Conservation (phyloP, 2,888 invertebrate species). For the Notodonta dromedarius region DNA sequence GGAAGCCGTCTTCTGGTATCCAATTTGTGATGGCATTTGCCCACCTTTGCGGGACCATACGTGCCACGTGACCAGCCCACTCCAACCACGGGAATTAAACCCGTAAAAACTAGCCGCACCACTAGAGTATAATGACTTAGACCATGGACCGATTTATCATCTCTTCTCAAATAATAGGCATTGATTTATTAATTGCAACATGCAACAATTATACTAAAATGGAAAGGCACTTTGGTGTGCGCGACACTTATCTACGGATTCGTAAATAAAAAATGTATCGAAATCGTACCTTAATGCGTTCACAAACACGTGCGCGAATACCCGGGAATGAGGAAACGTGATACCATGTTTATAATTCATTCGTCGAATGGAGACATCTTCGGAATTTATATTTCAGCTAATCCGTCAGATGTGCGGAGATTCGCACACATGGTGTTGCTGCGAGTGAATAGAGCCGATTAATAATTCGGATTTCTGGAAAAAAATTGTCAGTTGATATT, state of each 20-base stretch:
- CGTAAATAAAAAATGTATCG: slow-evolving; percentile 18
- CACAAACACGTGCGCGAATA: slow-evolving; percentile 29
- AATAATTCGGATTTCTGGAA: background rate
- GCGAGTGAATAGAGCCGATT: background rate
- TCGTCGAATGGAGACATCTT: slow-evolving; percentile 48
- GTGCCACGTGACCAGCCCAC: too few species aligned
- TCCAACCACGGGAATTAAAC: too few species aligned
- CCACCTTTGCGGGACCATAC: too few species aligned
- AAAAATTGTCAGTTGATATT: background rate
- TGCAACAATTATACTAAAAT: background rate
- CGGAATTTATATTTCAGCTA: slow-evolving; percentile 55
- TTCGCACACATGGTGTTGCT: slow-evolving; percentile 36
- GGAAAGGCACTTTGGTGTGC: background rate
- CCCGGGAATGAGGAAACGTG: slow-evolving; percentile 36
- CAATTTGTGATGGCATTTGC: too few species aligned
- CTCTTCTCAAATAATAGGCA: too few species aligned
- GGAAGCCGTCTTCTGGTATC: too few species aligned
- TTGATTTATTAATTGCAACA: background rate
- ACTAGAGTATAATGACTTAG: too few species aligned
- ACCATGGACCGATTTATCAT: too few species aligned
- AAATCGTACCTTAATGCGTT: slow-evolving; percentile 16
- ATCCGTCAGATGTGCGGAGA: slow-evolving; percentile 36
- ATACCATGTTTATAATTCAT: slow-evolving; percentile 60
- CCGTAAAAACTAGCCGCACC: too few species aligned
- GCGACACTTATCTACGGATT: slow-evolving; percentile 10